Conservation (phyloP, 2,888 invertebrate species). For the Slavum lentiscoides region DNA sequence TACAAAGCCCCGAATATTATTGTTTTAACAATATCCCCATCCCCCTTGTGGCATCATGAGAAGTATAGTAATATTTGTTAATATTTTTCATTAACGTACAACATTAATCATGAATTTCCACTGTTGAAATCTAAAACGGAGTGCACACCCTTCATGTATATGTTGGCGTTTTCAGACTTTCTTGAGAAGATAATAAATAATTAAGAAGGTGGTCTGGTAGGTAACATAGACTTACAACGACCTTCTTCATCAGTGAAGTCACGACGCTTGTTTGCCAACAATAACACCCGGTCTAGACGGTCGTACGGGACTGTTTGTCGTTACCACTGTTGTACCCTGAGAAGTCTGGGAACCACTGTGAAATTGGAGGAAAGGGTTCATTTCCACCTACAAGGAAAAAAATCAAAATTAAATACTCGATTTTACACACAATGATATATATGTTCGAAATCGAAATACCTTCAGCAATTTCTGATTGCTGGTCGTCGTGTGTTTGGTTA, state of each 20-base stretch:
- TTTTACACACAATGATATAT: background rate
- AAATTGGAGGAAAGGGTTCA: conserved; percentile 69
- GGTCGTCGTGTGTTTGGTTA: conserved; percentile 61
- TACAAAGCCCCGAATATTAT: conserved; percentile 14
- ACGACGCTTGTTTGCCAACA: conserved; percentile 74
- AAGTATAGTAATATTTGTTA: background rate
- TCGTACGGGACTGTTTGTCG: conserved; percentile 61
- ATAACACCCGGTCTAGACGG: conserved; percentile 87
- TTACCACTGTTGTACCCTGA: conserved; percentile 60
- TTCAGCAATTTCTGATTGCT: conserved; percentile 48
- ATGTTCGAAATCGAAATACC: background rate
- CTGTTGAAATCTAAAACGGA: background rate
- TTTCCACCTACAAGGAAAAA: conserved; percentile 57
- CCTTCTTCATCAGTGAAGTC: conserved; percentile 47
- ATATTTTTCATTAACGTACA: conserved; percentile 18
- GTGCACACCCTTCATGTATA: background rate
- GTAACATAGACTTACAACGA: conserved; percentile 14
- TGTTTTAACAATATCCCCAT: background rate
- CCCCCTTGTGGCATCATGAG: conserved; percentile 24
- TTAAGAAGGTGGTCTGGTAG: background rate
- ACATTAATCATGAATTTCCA: background rate
- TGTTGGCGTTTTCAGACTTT: conserved; percentile 29
- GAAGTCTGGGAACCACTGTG: conserved; percentile 59
- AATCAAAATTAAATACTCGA: background rate
- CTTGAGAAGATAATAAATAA: conserved; percentile 18